A percentile compares a stretch with the other conserved stretches of the same genome.
These are phyloP conservation scores for Alcedo atthis DNA, from an alignment of 2,797 vertebrate genomes.

Conservation along the genomic window DNA sequence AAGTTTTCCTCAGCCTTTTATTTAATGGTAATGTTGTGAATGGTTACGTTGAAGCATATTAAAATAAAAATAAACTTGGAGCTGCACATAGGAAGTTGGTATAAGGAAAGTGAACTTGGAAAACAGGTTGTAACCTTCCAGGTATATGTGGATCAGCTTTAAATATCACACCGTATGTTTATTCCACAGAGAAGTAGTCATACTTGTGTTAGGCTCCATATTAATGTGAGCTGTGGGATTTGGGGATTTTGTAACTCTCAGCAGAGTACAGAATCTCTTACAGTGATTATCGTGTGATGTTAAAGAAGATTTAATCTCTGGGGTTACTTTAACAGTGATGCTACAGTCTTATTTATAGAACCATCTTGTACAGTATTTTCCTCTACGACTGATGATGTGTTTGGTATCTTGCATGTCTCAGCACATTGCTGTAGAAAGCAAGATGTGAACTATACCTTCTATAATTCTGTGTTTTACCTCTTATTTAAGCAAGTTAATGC, in stretches of 20 bases:
- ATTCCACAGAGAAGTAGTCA: background rate
- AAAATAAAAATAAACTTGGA: background rate
- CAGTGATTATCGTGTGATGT: fast-evolving
- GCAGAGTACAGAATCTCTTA: background rate
- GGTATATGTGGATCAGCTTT: background rate
- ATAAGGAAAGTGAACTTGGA: background rate
- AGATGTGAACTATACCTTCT: background rate
- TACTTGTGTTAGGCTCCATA: conserved; percentile 1
- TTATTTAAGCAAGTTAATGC: background rate
- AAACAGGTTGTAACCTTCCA: background rate
- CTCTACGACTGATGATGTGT: background rate
- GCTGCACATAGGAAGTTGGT: background rate
- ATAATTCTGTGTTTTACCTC: background rate
- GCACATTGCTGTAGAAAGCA: background rate
- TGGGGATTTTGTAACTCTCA: background rate
- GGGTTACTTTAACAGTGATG: background rate
- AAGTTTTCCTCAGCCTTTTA: background rate
- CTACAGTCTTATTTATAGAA: conserved; percentile 27
- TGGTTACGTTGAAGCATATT: background rate
- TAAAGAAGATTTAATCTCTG: background rate
- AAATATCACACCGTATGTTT: background rate
- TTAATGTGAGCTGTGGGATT: background rate
- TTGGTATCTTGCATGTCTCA: background rate
- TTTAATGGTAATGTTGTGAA: background rate
- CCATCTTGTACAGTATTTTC: background rate